Conservation (phyloP, 2,888 invertebrate species). For the Andricus curvator region DNA sequence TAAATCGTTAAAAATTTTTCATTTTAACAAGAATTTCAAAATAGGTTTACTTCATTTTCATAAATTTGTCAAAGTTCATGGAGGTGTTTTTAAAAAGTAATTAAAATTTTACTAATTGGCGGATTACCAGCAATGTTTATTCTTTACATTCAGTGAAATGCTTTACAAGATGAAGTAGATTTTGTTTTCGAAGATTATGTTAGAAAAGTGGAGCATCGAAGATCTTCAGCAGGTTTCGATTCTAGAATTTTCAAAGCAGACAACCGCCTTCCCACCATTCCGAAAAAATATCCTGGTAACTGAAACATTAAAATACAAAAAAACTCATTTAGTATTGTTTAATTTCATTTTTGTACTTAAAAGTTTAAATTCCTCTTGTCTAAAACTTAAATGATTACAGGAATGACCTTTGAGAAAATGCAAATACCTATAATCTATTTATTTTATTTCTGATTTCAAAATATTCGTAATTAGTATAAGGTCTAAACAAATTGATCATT, state of each 20-base stretch:
- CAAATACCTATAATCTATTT: no score
- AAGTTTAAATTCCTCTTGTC: not conserved
- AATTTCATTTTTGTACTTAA: not conserved
- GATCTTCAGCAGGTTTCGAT: not conserved
- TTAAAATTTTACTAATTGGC: slow-evolving; percentile 18
- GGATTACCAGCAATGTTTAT: slow-evolving; percentile 72
- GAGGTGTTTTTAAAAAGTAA: not conserved
- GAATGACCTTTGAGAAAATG: no score
- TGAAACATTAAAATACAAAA: slow-evolving; percentile 21
- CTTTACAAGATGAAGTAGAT: not conserved
- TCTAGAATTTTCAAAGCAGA: not conserved
- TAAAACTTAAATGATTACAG: no score
- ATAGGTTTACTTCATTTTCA: not conserved
- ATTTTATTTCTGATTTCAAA: no score
- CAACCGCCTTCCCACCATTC: slow-evolving; percentile 14
- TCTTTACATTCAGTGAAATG: slow-evolving; percentile 43
- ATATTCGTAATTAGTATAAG: no score
- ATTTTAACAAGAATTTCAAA: no score
- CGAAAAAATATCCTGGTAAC: slow-evolving; percentile 20
- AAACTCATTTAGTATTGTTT: no score
- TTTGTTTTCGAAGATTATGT: not conserved
- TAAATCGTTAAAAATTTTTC: no score
- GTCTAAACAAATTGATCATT: no score
- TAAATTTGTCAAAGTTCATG: not conserved
- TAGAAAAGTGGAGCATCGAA: slow-evolving; percentile 10